Evolutionary conservation across 1,140 invertebrate species (phyloP), one percentile per base, ranked within the genome.

Genomic region (Sycophaga agraensis): DNA sequence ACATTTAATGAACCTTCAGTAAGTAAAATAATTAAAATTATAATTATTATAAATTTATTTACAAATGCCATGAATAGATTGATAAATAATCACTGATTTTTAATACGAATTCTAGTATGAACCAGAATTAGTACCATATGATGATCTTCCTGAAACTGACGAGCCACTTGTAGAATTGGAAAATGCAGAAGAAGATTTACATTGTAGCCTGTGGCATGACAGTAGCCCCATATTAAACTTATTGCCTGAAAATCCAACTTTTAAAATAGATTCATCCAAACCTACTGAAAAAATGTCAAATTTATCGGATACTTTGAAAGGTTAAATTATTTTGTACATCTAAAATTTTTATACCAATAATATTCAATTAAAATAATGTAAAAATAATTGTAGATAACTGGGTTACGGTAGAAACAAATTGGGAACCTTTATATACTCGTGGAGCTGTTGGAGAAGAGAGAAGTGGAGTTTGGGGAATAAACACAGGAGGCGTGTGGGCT

Each of bases 341-440:
- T 22, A 19, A 6, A 53, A 34, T 16, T 24, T 59, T 14, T 24
- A 14, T 4, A 4, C n/a, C 35, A 43, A 26, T 51, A 19, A 16
- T n/a, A n/a, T 51, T 58, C 6, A 26, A 48, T 40, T 45, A 57
- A 12, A 57, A 31, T 37, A 63, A 39, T 22, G 22, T 53, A 16
- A 48, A 31, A 0, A 21, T 34, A 51, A 35, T 64, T 68, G 16
- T 39, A 80, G 74, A 81, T 54, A 81, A 78, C 51, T 82, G 80
- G 80, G 70, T 74, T 14, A 73, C 73, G 43, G 66, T 81, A 2
- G 76, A 80, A 63, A 77, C 77, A n/a, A 76, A 80, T 67, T 82
- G 82, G 82, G 76, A 82, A 66, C 81, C 80, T 5, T 66, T 82
- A 21, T 81, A 81, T 28, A 78, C 76, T 3, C 73, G 80, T 64